Conservation (phyloP, 2,113 vertebrate species). For the Machaerirhynchus nigripectus region DNA sequence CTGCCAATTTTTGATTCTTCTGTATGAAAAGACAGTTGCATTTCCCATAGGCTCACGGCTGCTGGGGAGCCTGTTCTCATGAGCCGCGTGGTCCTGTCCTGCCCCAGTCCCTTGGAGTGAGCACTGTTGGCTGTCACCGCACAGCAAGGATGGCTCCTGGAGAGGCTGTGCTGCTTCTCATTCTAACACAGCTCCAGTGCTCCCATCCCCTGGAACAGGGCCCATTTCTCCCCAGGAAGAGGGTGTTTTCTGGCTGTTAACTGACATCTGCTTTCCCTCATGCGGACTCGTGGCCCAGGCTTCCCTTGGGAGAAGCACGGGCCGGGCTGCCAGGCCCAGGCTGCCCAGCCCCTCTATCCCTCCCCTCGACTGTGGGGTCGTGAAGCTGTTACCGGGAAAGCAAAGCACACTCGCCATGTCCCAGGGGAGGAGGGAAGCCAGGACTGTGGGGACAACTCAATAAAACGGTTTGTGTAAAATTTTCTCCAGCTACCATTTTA, state of each 20-base stretch:
- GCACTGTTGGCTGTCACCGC: rapidly evolving
- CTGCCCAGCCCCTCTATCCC: neutral
- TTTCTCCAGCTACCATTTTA: conserved; percentile 19
- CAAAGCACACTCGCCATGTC: neutral
- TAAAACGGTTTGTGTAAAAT: neutral
- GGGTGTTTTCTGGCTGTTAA: neutral
- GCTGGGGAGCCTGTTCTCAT: rapidly evolving
- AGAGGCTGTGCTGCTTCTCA: neutral
- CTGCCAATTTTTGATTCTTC: neutral
- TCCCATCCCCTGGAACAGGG: neutral
- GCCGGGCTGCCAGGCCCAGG: neutral
- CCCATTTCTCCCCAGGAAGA: neutral
- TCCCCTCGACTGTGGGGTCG: neutral
- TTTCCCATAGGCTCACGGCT: neutral
- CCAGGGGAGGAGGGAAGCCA: neutral
- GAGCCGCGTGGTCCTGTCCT: neutral
- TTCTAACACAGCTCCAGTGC: neutral
- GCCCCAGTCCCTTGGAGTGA: neutral
- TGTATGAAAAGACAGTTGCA: neutral
- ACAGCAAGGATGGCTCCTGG: neutral
- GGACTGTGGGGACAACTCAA: neutral
- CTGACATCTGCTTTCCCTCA: neutral
- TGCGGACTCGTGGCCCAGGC: neutral
- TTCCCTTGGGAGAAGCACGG: neutral
- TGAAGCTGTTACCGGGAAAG: conserved; percentile 18